Conservation (phyloP, 2,113 vertebrate genomes). For the Probosciger aterrimus region DNA sequence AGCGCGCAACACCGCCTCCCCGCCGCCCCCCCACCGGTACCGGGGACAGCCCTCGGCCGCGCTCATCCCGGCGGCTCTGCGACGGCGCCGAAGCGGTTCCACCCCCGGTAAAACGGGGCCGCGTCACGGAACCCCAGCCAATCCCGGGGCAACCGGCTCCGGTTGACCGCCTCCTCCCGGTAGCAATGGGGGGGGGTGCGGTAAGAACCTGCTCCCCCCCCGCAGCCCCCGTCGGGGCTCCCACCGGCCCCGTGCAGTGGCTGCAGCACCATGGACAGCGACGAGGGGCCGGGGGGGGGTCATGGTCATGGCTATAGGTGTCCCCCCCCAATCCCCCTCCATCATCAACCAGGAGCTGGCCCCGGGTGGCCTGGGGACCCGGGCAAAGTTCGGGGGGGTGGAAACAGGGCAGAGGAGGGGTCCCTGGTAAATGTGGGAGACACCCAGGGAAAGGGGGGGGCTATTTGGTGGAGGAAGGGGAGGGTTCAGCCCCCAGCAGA, state of each 20-base stretch:
- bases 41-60: conserved; percentile 75
- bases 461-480: not conserved
- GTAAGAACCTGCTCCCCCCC: conserved; percentile 60
- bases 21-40: conserved; percentile 75
- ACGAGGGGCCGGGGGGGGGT: not conserved
- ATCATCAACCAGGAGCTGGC: not conserved
- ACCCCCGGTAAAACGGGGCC: conserved; percentile 32
- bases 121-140: conserved; percentile 72
- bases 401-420: not conserved
- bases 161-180: conserved; percentile 70
- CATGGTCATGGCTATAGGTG: not conserved
- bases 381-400: no score
- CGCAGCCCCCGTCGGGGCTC: not conserved
- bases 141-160: conserved; percentile 71
- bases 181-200: not conserved
- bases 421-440: not conserved
- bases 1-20: conserved; percentile 78
- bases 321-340: not conserved
- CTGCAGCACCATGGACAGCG: conserved; percentile 51
- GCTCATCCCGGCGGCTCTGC: not conserved
- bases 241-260: no score
- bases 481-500: not conserved
- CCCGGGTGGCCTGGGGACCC: no score
- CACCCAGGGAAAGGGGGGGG: not conserved
- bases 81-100: conserved; percentile 21